Evolutionary conservation across 2,797 vertebrate genomes (phyloP).

Genomic region (Avahi laniger): DNA sequence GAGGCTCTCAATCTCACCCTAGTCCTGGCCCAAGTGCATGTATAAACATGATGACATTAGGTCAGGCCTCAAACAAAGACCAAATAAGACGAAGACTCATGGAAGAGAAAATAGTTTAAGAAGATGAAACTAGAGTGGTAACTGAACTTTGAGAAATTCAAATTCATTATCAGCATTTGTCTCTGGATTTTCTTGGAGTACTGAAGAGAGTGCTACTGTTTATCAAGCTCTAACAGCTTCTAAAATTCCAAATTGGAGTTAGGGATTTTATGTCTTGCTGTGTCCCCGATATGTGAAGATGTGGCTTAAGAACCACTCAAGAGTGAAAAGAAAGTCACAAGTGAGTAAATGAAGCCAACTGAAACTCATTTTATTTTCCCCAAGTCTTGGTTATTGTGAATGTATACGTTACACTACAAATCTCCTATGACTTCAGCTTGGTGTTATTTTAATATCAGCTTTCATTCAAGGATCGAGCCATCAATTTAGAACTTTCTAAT

Average conservation of each 20-base stretch:
- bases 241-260: not conserved
- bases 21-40: not conserved
- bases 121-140: not conserved
- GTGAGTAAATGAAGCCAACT: not conserved
- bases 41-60: not conserved
- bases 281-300: not conserved
- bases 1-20: not conserved
- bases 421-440: slow-evolving; percentile 1
- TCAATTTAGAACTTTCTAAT: slow-evolving; percentile 60
- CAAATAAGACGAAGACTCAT: not conserved
- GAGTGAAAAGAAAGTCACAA: not conserved
- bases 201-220: not conserved
- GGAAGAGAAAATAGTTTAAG: not conserved
- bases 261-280: not conserved
- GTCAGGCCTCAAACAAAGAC: not conserved
- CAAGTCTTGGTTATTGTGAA: slow-evolving; percentile 8
- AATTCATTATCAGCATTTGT: not conserved
- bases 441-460: slow-evolving; percentile 64
- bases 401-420: not conserved
- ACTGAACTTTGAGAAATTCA: not conserved
- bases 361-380: not conserved
- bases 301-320: not conserved
- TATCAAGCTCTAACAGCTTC: not conserved
- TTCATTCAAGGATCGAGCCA: slow-evolving; percentile 46
- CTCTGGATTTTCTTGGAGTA: not conserved